Percentiles rank a stretch among this genome's conserved stretches.
These are phyloP conservation scores for Crenuchus spilurus DNA, from an alignment of 2,797 vertebrate species.

Conservation along the genomic window DNA sequence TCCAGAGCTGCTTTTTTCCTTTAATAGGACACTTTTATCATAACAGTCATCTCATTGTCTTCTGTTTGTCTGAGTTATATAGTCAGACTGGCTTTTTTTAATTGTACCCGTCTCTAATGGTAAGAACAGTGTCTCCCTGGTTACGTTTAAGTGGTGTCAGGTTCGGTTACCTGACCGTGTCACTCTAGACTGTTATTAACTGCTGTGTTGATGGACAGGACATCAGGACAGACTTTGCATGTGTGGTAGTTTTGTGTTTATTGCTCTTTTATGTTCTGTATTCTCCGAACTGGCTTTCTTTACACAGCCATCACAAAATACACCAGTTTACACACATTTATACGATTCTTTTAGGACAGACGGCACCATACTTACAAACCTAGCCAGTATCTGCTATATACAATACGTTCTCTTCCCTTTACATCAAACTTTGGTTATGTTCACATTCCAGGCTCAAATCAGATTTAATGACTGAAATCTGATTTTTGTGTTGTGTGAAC, in stretches of 20 bases:
- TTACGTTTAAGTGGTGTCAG: constrained; percentile 74
- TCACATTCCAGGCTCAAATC: no score
- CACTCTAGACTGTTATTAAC: constrained; percentile 69
- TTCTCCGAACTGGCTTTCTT: neutral
- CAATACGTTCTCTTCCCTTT: no score
- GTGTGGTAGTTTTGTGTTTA: constrained; percentile 4
- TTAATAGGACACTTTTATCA: neutral
- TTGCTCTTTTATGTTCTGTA: neutral
- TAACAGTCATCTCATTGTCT: constrained; percentile 53
- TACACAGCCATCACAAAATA: no score
- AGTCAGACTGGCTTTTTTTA: constrained; percentile 60
- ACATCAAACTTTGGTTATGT: no score
- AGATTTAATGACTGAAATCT: no score
- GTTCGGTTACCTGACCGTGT: constrained; percentile 76
- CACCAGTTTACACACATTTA: no score
- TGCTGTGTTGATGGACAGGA: constrained; percentile 56
- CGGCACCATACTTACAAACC: no score
- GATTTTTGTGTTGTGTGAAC: no score
- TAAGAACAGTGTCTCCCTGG: constrained; percentile 69
- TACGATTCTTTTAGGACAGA: no score
- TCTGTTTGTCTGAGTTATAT: constrained; percentile 54
- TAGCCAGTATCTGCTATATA: no score
- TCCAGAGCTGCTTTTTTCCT: neutral
- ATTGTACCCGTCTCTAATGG: constrained; percentile 47
- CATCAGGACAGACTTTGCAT: constrained; percentile 58